Evolutionary conservation across 92 coral and sea anemone genomes (phyloP).

Genomic region (Bergia puertoricense): DNA sequence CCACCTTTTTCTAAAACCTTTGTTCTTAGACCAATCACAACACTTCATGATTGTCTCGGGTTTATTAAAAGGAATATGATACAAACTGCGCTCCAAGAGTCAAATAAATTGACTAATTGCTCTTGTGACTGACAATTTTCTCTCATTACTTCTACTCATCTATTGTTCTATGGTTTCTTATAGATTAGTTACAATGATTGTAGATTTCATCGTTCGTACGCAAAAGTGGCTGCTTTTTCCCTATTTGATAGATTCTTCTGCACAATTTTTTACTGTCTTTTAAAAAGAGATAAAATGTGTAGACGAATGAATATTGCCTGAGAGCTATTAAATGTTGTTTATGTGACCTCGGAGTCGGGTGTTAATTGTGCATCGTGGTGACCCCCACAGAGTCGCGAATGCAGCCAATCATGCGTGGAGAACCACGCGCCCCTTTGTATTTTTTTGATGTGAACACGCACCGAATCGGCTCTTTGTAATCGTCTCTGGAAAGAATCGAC

Average conservation of each 20-base stretch:
- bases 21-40: conserved; percentile 39
- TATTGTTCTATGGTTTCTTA: neutral
- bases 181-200: conserved; percentile 15
- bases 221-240: too few species aligned
- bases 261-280: neutral
- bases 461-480: neutral
- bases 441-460: neutral
- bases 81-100: conserved; percentile 39
- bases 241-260: neutral
- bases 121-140: conserved; percentile 38
- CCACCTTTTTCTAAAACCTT: conserved; percentile 41
- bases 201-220: neutral
- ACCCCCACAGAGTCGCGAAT: conserved; percentile 35
- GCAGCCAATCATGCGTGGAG: conserved; percentile 1
- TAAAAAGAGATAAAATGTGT: neutral
- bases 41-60: conserved; percentile 51
- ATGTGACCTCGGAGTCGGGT: conserved; percentile 31
- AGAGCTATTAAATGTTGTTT: conserved; percentile 2
- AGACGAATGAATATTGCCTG: neutral
- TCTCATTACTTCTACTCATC: conserved; percentile 28
- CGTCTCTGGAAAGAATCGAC: neutral
- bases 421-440: conserved; percentile 15
- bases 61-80: conserved; percentile 42
- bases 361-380: conserved; percentile 27
- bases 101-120: conserved; percentile 54